Percentiles rank a stretch among this genome's conserved stretches.
phyloP scores from a whole-genome alignment of 53 echinoderm and acorn worm genomes.

The Patiria pectinifera region DNA sequence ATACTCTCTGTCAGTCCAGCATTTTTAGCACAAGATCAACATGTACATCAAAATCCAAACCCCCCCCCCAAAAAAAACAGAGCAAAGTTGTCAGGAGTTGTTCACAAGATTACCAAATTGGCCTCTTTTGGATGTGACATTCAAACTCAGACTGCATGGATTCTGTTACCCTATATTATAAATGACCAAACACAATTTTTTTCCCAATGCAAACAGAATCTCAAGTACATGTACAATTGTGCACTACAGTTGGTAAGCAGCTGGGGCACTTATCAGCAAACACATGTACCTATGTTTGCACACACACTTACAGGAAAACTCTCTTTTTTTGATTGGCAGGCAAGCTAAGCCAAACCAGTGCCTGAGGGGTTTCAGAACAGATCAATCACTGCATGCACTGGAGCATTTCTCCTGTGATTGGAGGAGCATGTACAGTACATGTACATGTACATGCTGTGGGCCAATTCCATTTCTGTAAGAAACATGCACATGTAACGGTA shows the following conservation, averaged over 20 bases:
- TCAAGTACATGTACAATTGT: neutral
- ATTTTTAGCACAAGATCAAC: no score
- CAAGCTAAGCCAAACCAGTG: neutral
- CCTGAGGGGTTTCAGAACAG: neutral
- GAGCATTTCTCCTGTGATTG: neutral
- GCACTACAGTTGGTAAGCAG: neutral
- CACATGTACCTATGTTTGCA: neutral
- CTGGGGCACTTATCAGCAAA: neutral
- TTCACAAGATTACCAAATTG: no score
- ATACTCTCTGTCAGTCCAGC: no score
- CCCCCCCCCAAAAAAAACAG: no score
- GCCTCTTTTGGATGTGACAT: no score
- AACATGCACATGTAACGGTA: no score
- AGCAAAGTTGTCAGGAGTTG: no score
- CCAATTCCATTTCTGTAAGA: no score
- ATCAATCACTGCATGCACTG: neutral
- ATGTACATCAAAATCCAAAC: no score
- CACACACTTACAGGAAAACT: neutral
- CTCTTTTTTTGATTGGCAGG: neutral
- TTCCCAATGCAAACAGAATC: neutral
- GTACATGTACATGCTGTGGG: neutral
- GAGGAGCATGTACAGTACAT: neutral
- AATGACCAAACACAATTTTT: no score
- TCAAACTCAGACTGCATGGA: no score
- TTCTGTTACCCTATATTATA: no score